Conservation (phyloP, 1,140 invertebrate species). For the Eumaeus atala region DNA sequence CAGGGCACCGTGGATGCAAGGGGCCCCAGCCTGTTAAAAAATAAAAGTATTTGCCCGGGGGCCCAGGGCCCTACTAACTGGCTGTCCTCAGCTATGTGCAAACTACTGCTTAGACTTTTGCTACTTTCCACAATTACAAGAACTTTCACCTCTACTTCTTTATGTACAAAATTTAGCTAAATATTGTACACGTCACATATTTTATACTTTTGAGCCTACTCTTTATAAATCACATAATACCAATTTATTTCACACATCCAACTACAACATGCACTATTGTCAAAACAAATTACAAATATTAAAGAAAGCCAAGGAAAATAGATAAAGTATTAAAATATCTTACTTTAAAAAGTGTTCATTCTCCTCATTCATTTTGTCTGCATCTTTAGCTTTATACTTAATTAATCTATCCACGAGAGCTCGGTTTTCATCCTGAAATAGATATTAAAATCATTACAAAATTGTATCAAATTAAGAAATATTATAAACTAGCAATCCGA, state of each 20-base stretch:
- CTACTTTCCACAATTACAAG: too few relatives aligned
- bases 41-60: too few relatives aligned
- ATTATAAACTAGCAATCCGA: too few relatives aligned
- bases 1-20: too few relatives aligned
- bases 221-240: slow-evolving; percentile 6
- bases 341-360: slow-evolving; percentile 94
- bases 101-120: too few relatives aligned
- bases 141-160: too few relatives aligned
- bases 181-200: too few relatives aligned
- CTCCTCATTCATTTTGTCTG: slow-evolving; percentile 94
- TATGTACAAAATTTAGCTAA: too few relatives aligned
- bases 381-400: slow-evolving; percentile 93
- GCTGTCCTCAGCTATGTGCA: too few relatives aligned
- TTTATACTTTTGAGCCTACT: too few relatives aligned
- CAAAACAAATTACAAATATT: slow-evolving; percentile 10
- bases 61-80: too few relatives aligned
- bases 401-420: slow-evolving; percentile 91
- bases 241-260: slow-evolving; percentile 7
- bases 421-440: slow-evolving; percentile 89
- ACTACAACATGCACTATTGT: slow-evolving; percentile 4
- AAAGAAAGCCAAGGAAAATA: slow-evolving; percentile 8
- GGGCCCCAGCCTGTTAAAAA: too few relatives aligned
- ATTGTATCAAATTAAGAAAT: background rate
- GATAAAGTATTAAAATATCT: slow-evolving; percentile 41
- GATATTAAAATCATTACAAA: slow-evolving; percentile 23